Conservation (phyloP, 2,113 vertebrate genomes). For the Podocnemis expansa region DNA sequence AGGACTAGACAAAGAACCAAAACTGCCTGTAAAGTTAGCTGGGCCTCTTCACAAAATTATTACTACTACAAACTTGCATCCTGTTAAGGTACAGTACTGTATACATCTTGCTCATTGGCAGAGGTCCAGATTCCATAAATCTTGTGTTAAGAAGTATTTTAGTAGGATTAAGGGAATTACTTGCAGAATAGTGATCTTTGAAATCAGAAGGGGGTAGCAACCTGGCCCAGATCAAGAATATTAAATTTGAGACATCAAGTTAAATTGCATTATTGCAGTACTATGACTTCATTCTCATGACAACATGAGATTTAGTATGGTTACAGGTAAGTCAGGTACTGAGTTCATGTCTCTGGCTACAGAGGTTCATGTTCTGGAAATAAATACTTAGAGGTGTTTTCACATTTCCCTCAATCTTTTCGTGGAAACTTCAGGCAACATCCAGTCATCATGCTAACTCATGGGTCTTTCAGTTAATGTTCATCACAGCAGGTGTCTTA, state of each 20-base stretch:
- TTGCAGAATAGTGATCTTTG: neutral
- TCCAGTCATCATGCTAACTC: neutral
- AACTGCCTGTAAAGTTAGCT: slow-evolving; percentile 89
- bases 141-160: neutral
- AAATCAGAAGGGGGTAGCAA: neutral
- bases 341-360: neutral
- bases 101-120: neutral
- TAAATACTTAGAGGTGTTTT: neutral
- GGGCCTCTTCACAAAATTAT: slow-evolving; percentile 97
- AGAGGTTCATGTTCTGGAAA: neutral
- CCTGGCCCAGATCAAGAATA: neutral
- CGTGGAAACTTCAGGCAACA: neutral
- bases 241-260: neutral
- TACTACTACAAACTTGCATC: slow-evolving; percentile 95
- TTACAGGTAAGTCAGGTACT: neutral
- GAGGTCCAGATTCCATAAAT: neutral
- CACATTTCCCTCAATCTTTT: neutral
- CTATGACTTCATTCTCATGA: neutral
- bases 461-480: neutral
- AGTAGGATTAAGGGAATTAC: neutral
- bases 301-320: neutral
- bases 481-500: neutral
- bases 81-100: slow-evolving; percentile 88
- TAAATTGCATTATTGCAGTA: neutral
- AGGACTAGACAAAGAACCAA: slow-evolving; percentile 95